phyloP scores from a whole-genome alignment of 1,140 invertebrate genomes.

The Apocrypta bakeri region DNA sequence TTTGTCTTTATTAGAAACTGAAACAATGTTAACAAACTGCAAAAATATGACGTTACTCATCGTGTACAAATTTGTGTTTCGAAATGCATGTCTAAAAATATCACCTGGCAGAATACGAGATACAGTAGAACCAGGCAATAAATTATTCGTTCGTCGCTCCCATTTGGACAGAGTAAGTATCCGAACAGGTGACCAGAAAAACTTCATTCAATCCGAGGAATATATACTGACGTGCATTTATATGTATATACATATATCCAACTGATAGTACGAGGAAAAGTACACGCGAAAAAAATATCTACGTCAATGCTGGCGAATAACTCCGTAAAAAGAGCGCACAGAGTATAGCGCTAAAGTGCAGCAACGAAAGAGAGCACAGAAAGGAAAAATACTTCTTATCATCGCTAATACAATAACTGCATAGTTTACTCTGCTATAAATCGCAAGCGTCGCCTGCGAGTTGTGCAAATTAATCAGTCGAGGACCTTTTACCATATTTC shows the following conservation, averaged over 20 bases:
- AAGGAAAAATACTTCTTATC: background rate
- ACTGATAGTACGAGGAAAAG: background rate
- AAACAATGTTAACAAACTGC: no score
- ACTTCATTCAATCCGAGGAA: background rate
- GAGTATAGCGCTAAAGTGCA: slow-evolving; percentile 1
- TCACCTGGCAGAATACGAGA: no score
- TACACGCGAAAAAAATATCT: background rate
- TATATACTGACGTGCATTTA: no score
- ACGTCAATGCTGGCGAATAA: background rate
- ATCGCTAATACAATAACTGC: slow-evolving; percentile 19
- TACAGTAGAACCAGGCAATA: no score
- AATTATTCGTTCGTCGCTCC: no score
- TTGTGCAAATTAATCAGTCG: background rate
- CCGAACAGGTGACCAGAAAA: background rate
- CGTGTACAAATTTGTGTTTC: no score
- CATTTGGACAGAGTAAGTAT: background rate
- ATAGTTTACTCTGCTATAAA: slow-evolving; percentile 20
- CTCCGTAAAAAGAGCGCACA: background rate
- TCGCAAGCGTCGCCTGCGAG: background rate
- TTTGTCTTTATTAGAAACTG: no score
- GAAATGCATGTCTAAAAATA: no score
- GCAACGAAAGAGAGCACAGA: background rate
- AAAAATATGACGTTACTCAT: no score
- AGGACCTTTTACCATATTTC: no score
- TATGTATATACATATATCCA: no score